phyloP scores from a whole-genome alignment of 1,140 invertebrate species.

The Eubasilissa regina region DNA sequence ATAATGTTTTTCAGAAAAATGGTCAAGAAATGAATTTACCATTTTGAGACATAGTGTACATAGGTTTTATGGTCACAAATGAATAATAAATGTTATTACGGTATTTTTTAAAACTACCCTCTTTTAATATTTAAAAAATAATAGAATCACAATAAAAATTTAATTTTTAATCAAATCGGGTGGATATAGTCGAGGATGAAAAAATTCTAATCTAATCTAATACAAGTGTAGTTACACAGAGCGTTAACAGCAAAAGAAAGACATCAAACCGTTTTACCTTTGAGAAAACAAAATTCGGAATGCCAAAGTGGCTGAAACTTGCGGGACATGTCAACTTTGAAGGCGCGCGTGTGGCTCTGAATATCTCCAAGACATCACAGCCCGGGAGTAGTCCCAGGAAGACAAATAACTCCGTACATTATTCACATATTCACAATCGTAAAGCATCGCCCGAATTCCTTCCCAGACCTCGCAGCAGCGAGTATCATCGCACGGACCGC shows the following conservation, averaged over 20 bases:
- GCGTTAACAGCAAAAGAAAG: slow-evolving; percentile 14
- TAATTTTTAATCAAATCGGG: no score
- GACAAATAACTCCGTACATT: slow-evolving; percentile 41
- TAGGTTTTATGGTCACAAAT: no score
- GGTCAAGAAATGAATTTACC: no score
- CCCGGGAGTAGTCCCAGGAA: slow-evolving; percentile 11
- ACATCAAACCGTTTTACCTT: slow-evolving; percentile 10
- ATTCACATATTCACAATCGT: slow-evolving; percentile 45
- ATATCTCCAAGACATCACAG: slow-evolving; percentile 17
- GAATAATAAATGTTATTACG: no score
- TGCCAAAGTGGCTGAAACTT: slow-evolving; percentile 22
- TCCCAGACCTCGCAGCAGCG: slow-evolving; percentile 52
- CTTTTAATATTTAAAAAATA: no score
- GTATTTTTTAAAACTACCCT: no score
- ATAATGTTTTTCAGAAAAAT: no score
- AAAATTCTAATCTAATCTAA: neutral
- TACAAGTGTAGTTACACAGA: neutral
- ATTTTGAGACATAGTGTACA: no score
- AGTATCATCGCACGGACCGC: slow-evolving; percentile 29
- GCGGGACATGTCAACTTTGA: slow-evolving; percentile 29
- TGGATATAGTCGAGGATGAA: neutral
- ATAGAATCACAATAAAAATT: no score
- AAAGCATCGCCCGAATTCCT: slow-evolving; percentile 59
- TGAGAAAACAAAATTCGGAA: slow-evolving; percentile 21
- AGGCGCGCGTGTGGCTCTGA: slow-evolving; percentile 2